Conservation (phyloP, 2,113 vertebrate species). For the Rafetus swinhoei region DNA sequence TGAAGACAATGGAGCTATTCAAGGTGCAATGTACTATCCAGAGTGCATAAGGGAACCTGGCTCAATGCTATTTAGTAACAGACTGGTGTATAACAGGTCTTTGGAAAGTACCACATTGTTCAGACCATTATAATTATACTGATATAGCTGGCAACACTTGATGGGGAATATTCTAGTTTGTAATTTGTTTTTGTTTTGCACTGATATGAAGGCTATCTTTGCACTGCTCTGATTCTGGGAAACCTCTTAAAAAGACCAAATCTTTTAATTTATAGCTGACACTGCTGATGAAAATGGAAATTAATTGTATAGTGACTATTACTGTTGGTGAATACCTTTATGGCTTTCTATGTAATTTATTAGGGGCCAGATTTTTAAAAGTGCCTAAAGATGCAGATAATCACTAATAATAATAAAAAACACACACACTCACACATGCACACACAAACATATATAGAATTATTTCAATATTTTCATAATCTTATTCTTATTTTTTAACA, state of each 20-base stretch:
- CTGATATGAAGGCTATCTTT: not conserved
- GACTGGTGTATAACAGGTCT: slow-evolving; percentile 56
- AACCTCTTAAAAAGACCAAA: not conserved
- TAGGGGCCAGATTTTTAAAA: not conserved
- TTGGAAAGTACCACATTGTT: slow-evolving; percentile 69
- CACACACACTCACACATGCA: no score
- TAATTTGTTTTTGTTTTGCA: not conserved
- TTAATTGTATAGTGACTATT: not conserved
- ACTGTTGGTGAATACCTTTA: not conserved
- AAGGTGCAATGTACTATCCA: slow-evolving; percentile 48
- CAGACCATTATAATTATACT: slow-evolving; percentile 52
- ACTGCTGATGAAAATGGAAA: not conserved
- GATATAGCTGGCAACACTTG: slow-evolving; percentile 45
- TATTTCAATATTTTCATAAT: not conserved
- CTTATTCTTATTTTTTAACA: not conserved
- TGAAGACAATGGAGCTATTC: slow-evolving; percentile 17
- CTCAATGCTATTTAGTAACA: slow-evolving; percentile 65
- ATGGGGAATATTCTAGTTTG: not conserved
- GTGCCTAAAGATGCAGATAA: not conserved
- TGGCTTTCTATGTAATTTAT: not conserved
- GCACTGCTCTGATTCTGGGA: not conserved
- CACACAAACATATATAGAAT: not conserved
- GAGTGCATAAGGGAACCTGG: slow-evolving; percentile 60
- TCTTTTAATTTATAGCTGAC: slow-evolving; percentile 10
- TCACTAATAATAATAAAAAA: not conserved